Conservation (phyloP, 2,888 invertebrate species). For the Scrobipalpa costella region DNA sequence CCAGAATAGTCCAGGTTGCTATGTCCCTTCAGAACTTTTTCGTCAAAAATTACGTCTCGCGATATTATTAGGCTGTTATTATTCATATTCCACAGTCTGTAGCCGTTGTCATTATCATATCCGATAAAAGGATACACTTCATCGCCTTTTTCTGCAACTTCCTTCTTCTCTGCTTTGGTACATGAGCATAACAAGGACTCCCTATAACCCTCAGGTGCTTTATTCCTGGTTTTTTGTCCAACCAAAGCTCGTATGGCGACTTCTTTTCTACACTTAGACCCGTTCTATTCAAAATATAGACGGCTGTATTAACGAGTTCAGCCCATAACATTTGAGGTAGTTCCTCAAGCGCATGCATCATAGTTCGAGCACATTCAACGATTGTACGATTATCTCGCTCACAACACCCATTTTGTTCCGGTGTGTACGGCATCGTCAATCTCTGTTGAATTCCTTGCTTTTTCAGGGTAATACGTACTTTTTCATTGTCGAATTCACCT, state of each 20-base stretch:
- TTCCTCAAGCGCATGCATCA: conserved; percentile 27
- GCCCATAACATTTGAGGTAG: conserved; percentile 27
- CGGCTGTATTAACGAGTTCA: conserved; percentile 31
- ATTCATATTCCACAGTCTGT: too few species aligned
- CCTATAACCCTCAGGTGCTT: conserved; percentile 30
- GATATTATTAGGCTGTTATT: conserved; percentile 27
- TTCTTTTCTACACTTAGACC: conserved; percentile 36
- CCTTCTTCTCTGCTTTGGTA: conserved; percentile 30
- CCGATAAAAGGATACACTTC: conserved; percentile 27
- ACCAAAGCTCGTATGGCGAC: conserved; percentile 44
- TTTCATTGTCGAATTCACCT: too few species aligned
- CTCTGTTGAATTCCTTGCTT: too few species aligned
- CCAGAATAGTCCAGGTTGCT: too few species aligned
- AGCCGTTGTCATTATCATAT: conserved; percentile 30
- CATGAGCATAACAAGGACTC: too few species aligned
- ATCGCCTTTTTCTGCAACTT: conserved; percentile 31
- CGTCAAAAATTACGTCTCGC: conserved; percentile 31
- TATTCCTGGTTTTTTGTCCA: conserved; percentile 24
- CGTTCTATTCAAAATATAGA: too few species aligned
- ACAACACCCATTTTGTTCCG: too few species aligned
- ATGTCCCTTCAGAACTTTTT: conserved; percentile 8
- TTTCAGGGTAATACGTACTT: too few species aligned
- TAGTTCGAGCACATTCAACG: conserved; percentile 33
- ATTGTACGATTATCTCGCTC: too few species aligned
- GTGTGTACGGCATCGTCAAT: too few species aligned